Percentiles rank a stretch among this genome's conserved stretches.
Conservation (phyloP, 2,888 invertebrate species). For the Aspidiotus rigidus region DNA sequence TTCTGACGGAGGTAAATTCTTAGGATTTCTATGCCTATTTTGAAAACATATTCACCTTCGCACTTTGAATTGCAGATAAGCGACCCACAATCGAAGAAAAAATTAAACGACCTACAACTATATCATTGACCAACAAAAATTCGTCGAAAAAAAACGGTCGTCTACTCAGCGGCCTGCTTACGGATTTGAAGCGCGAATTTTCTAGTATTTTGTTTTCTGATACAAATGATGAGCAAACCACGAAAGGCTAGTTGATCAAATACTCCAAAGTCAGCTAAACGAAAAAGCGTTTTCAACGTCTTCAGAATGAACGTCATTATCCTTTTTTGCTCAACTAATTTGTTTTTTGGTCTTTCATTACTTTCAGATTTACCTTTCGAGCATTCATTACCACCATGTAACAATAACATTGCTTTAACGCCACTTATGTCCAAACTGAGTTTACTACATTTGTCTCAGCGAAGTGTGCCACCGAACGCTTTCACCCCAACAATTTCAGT, state of each 20-base stretch:
- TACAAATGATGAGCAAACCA: too few relatives aligned
- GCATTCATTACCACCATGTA: neutral
- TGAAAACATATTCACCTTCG: too few relatives aligned
- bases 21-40: too few relatives aligned
- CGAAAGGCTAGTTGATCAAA: too few relatives aligned
- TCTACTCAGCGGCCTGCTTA: neutral
- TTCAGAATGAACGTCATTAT: too few relatives aligned
- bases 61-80: too few relatives aligned
- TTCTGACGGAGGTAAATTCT: too few relatives aligned
- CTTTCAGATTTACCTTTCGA: neutral
- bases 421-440: constrained; percentile 74
- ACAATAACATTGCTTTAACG: constrained; percentile 47
- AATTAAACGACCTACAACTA: constrained; percentile 21
- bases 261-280: too few relatives aligned
- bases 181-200: constrained; percentile 5
- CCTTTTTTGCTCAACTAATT: neutral
- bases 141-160: neutral
- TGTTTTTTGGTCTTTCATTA: neutral
- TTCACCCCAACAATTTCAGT: constrained; percentile 18
- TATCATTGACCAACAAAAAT: constrained; percentile 10
- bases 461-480: constrained; percentile 31
- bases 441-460: constrained; percentile 54
- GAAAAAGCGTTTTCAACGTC: too few relatives aligned
- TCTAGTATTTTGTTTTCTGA: neutral
- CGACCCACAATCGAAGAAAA: too few relatives aligned